Base-by-base conservation (phyloP, 2,797 vertebrate genomes). In the Sebastiscus tertius region DNA sequence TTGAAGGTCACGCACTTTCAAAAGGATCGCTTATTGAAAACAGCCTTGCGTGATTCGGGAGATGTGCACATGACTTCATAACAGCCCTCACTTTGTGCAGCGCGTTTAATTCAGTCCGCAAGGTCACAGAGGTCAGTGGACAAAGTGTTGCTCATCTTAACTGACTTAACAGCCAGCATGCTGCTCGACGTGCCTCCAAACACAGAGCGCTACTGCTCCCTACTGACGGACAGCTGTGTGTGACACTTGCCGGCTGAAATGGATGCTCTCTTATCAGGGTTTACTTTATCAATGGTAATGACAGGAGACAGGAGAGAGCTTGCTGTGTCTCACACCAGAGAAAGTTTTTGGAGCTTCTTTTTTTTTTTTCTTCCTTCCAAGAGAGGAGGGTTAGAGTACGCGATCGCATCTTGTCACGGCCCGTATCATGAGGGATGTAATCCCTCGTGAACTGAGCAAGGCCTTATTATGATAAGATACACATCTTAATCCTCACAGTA, bases 171-270 rank as follows among this genome's bases (percentile, higher is more conserved):
- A 80, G 72, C 81, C 78, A 24, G 20, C 66, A 68, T 79, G 88
- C 71, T 78, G 76, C 72, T 65, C 72, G 2, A 13, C 27, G 7
- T 62, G 60, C 20, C n/a, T 20, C 60, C 67, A 72, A 65, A 46
- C 77, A 18, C 78, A 85, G 92, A 91, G 80, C 90, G 5, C 92
- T 94, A 95, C 93, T 96, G 96, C 96, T 93, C 95, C 88, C 96
- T 95, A 81, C 79, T 93, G 96, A 87, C 81, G 27, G 76, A 72
- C 46, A 49, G 46, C 46, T 20, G 46, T 24, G 69, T 3, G 11
- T 2, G 18, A 49, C 59, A 75, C 49, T 72, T 64, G 49, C 66
- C 18, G 14, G 55, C 63, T 52, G 39, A 52, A 39, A 36, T 8
- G 2, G n/a, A n/a, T 5, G 63, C 59, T 69, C 49, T 70, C 65